Base-by-base conservation (phyloP, 2,797 vertebrate species). In the Calcarius lapponicus region DNA sequence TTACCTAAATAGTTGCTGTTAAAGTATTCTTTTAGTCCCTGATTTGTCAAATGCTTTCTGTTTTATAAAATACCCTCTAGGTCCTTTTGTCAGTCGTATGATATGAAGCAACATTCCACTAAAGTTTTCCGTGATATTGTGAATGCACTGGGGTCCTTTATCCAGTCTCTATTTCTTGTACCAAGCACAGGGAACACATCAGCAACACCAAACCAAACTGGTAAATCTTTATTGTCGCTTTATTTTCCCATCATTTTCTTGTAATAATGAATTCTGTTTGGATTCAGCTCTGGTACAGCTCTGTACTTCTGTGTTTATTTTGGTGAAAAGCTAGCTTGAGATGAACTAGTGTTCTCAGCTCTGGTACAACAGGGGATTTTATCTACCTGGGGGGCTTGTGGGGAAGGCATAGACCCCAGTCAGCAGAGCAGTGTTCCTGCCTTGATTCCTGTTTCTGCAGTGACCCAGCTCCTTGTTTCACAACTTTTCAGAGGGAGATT, bases 41-140 rank as follows among this genome's bases (percentile, higher is more conserved):
- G 36, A 5, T 64, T 78, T 93, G 17, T 90, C 32, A 73, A 80
- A 83, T 81, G 24, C 13, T 60, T 57, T 36, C 1, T 92, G 4
- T 85, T 85, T 95, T 91, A 65, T 73, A 51, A 96, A 92, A 96
- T 93, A 60, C 65, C 93, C 97, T 96, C 26, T 96, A 99, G 99
- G 82, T 99, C 99, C 7, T 99, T 99, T 97, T 99, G 99, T 94
- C 99, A 99, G 93, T 99, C 99, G 0, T 99, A 99, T 54, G 99
- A 99, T 96, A 99, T 99, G 99, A 99, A 99, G 96, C 99, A 98
- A 76, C 99, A 99, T 98, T 99, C 99, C 93, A 99, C 99, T 64
- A 99, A 99, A 98, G 99, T 99, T 75, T 99, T 99, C 95, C 98
- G 99, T 97, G 99, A 99, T 97, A 99, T 99, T 42, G 99, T 99